phyloP scores from a whole-genome alignment of 1,140 invertebrate genomes.

The Macrocentrus cingulum region DNA sequence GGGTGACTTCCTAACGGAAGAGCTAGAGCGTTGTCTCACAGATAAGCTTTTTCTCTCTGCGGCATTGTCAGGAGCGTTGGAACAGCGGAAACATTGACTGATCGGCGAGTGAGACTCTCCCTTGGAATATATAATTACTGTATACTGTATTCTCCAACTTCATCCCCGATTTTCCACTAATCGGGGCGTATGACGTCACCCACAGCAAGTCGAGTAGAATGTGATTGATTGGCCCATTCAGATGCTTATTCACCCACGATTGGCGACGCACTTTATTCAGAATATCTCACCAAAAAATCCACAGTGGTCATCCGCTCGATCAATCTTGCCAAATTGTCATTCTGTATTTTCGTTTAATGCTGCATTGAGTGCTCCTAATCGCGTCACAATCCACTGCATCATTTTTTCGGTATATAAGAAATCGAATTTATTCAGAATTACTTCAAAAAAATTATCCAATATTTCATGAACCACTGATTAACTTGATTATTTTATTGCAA shows the following conservation, averaged over 20 bases:
- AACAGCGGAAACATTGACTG: conserved; percentile 60
- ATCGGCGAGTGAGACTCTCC: conserved; percentile 57
- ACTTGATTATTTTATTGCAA: too few species aligned
- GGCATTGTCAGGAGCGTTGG: conserved; percentile 53
- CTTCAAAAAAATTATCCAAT: too few species aligned
- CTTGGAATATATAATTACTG: conserved; percentile 59
- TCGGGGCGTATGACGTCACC: conserved; percentile 54
- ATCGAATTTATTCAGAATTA: too few species aligned
- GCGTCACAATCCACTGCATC: conserved; percentile 5
- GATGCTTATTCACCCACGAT: conserved; percentile 49
- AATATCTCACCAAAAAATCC: conserved; percentile 26
- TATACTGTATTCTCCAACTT: conserved; percentile 17
- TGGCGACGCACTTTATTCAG: conserved; percentile 17
- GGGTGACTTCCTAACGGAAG: too few species aligned
- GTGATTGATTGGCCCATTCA: conserved; percentile 58
- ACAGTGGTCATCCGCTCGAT: not conserved
- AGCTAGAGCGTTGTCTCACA: conserved; percentile 48
- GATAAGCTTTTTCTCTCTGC: conserved; percentile 59
- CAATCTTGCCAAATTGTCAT: conserved; percentile 14
- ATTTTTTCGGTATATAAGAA: too few species aligned
- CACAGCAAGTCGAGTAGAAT: conserved; percentile 27
- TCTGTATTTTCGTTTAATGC: conserved; percentile 3
- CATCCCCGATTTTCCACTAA: conserved; percentile 36
- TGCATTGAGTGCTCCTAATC: conserved; percentile 5
- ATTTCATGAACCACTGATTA: too few species aligned